phyloP scores from a whole-genome alignment of 2,113 vertebrate genomes.

The Neomonachus schauinslandi region DNA sequence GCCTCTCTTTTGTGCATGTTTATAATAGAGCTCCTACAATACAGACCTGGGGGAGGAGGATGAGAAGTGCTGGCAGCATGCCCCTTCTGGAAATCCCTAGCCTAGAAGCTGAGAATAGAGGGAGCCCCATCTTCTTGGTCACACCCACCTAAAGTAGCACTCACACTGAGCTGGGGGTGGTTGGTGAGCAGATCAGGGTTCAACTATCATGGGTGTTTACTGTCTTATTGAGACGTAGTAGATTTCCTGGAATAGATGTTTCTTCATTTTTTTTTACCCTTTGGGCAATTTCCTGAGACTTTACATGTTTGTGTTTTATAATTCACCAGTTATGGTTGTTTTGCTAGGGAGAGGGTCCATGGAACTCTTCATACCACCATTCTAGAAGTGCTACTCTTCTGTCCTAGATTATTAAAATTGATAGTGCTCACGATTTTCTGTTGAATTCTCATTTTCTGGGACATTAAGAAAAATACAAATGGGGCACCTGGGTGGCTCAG shows the following conservation, averaged over 20 bases:
- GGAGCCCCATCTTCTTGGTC: neutral
- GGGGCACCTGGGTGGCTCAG: neutral
- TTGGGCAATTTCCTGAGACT: constrained; percentile 3
- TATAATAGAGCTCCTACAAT: neutral
- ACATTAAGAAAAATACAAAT: constrained; percentile 31
- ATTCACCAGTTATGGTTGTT: constrained; percentile 26
- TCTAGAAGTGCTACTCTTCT: constrained; percentile 46
- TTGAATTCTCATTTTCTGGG: constrained; percentile 39
- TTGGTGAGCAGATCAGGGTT: neutral
- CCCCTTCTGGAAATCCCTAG: constrained; percentile 12
- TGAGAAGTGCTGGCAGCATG: neutral
- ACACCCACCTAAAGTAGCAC: neutral
- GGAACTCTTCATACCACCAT: neutral
- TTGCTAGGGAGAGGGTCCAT: neutral
- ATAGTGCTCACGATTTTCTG: constrained; percentile 31
- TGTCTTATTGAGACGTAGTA: constrained; percentile 31
- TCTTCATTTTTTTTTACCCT: neutral
- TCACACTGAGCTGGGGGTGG: neutral
- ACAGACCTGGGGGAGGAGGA: neutral
- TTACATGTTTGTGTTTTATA: constrained; percentile 20
- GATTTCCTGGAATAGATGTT: constrained; percentile 21
- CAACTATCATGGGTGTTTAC: neutral
- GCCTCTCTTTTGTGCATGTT: constrained; percentile 10
- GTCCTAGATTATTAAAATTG: constrained; percentile 24
- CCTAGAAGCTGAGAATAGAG: neutral